A percentile compares a stretch with the other conserved stretches of the same genome.
These are phyloP conservation scores for Protodeltote pygarga DNA, from an alignment of 2,888 invertebrate genomes.

Conservation along the genomic window DNA sequence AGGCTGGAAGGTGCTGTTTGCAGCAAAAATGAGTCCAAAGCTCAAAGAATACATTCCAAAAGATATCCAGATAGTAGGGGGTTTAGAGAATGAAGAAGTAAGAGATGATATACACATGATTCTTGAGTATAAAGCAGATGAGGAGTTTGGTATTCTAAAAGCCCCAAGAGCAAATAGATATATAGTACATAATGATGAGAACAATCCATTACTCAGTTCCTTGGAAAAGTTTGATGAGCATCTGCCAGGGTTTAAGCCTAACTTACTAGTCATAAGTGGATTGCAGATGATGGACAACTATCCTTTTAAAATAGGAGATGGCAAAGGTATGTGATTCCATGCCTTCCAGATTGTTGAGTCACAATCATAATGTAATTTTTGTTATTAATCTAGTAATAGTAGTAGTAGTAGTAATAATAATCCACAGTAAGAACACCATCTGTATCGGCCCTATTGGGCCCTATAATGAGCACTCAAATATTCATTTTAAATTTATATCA, in stretches of 20 bases:
- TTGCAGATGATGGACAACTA: conserved; percentile 96
- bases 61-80: conserved; percentile 88
- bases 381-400: too few species aligned
- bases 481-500: too few species aligned
- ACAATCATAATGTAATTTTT: not conserved
- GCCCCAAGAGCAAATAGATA: conserved; percentile 94
- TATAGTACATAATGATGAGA: conserved; percentile 93
- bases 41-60: conserved; percentile 88
- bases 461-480: too few species aligned
- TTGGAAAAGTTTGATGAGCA: conserved; percentile 89
- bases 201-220: conserved; percentile 92
- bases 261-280: conserved; percentile 93
- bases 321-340: conserved; percentile 57
- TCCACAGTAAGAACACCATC: too few species aligned
- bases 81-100: conserved; percentile 86
- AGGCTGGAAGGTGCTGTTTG: conserved; percentile 92
- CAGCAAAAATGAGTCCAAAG: conserved; percentile 89
- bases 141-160: conserved; percentile 91
- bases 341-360: not conserved
- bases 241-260: conserved; percentile 88
- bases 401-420: too few species aligned
- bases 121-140: conserved; percentile 92
- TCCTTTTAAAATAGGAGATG: conserved; percentile 88
- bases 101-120: conserved; percentile 93
- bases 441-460: too few species aligned